phyloP scores from a whole-genome alignment of 1,140 invertebrate genomes.

The Drosophila parvula region DNA sequence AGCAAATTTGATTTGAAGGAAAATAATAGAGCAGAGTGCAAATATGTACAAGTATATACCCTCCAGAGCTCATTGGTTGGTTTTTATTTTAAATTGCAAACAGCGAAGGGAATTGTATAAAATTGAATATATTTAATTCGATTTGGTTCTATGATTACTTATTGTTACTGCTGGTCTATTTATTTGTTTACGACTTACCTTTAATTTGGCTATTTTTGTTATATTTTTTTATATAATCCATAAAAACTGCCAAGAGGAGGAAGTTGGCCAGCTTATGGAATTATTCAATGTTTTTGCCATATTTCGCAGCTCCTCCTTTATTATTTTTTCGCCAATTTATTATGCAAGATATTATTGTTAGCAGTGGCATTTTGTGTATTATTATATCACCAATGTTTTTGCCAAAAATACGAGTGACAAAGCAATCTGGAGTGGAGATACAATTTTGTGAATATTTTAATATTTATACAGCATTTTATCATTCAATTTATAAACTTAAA shows the following conservation, averaged over 20 bases:
- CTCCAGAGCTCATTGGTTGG: neutral
- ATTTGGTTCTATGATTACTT: conserved; percentile 9
- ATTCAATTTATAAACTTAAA: neutral
- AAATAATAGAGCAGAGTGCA: conserved; percentile 10
- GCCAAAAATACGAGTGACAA: neutral
- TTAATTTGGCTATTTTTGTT: conserved; percentile 16
- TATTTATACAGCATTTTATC: neutral
- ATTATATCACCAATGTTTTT: conserved; percentile 29
- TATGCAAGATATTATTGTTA: conserved; percentile 34
- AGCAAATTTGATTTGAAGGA: conserved; percentile 12
- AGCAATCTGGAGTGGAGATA: conserved; percentile 3
- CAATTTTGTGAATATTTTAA: conserved; percentile 12
- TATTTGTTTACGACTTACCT: conserved; percentile 17
- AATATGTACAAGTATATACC: neutral
- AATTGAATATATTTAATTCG: conserved; percentile 1
- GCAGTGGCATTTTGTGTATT: conserved; percentile 11
- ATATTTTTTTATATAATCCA: conserved; percentile 35
- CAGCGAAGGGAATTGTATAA: conserved; percentile 1
- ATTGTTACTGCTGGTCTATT: neutral
- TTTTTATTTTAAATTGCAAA: conserved; percentile 8
- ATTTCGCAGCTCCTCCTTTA: conserved; percentile 11
- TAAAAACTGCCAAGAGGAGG: conserved; percentile 13
- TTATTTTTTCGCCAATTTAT: conserved; percentile 21
- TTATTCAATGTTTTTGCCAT: conserved; percentile 39
- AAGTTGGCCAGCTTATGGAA: conserved; percentile 35